Base-by-base conservation (phyloP, 2,113 vertebrate genomes). In the Sula dactylatra region DNA sequence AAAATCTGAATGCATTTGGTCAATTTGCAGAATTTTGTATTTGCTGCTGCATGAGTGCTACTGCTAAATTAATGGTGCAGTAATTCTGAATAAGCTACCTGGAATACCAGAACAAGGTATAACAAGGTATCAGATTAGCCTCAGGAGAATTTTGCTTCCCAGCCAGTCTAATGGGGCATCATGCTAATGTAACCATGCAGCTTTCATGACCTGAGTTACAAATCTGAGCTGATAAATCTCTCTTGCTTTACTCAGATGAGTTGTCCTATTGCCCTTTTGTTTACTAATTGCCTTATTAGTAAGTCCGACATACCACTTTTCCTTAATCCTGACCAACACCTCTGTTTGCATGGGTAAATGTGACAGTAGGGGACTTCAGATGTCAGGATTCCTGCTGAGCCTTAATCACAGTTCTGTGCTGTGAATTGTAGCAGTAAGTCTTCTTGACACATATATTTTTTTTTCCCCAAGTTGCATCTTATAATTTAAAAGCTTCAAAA, bases 251-350 rank as follows among this genome's bases (percentile, higher is more conserved):
- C 38, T 92, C 71, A 22, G 11, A 13, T 54, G 58, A 54, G 34
- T 77, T 90, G 62, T 91, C 85, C 92, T 86, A 73, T 50, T 96
- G 79, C 71, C 90, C 90, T 88, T 88, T 58, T 81, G 54, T 88
- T 95, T 94, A 91, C 54, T 96, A 83, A 87, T 66, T 95, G 85
- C 66, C 84, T 94, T 88, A 86, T 85, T 88, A 96, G 58, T 58
- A 90, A 82, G 6, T 58, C 58, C 3, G 8, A 56, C 50, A 62
- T 18, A 85, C 16, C 29, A 58, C 50, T 90, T 90, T 58, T 86
- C 64, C 64, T 90, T 83, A 47, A 40, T 73, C 36, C 42, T 90
- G 62, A 85, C 40, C 76, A 88, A 56, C 32, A 47, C 16, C 16
- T 86, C 6, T 0, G 3, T 93, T 61, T 92, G 66, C 58, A 42